phyloP scores from a whole-genome alignment of 2,113 vertebrate genomes.

The Myocastor coypus region DNA sequence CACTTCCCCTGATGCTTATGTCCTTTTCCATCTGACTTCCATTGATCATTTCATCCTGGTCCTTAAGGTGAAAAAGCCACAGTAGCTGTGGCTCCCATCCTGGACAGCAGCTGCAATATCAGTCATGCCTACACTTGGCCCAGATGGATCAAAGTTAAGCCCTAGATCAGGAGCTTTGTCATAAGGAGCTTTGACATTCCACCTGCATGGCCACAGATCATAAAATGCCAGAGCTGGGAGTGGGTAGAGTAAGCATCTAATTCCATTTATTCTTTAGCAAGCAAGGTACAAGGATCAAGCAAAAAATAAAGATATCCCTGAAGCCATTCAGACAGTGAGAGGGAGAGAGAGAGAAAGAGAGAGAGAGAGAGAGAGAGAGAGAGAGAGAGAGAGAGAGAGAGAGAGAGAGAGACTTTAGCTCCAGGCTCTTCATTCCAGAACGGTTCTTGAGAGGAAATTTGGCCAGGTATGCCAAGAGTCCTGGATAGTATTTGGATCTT shows the following conservation, averaged over 20 bases:
- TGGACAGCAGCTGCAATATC: neutral
- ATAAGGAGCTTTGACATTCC: neutral
- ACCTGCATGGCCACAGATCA: neutral
- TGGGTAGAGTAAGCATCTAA: neutral
- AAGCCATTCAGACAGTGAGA: neutral
- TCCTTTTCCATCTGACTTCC: slow-evolving; percentile 27
- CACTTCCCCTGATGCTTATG: slow-evolving; percentile 8
- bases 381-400: too few species aligned
- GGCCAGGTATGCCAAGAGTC: neutral
- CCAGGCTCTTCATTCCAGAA: neutral
- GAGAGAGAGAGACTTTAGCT: neutral
- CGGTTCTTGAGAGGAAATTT: neutral
- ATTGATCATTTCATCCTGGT: neutral
- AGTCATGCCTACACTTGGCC: too few species aligned
- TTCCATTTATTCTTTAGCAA: neutral
- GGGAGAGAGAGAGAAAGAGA: too few species aligned
- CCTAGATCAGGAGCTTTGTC: accelerated
- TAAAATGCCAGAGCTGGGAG: neutral
- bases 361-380: too few species aligned
- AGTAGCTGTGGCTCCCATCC: neutral
- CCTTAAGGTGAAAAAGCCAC: neutral
- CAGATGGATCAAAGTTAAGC: neutral
- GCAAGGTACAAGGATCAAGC: neutral
- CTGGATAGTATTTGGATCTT: neutral
- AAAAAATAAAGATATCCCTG: neutral